phyloP scores from a whole-genome alignment of 2,888 invertebrate genomes.

The Pachymerium ferrugineum region DNA sequence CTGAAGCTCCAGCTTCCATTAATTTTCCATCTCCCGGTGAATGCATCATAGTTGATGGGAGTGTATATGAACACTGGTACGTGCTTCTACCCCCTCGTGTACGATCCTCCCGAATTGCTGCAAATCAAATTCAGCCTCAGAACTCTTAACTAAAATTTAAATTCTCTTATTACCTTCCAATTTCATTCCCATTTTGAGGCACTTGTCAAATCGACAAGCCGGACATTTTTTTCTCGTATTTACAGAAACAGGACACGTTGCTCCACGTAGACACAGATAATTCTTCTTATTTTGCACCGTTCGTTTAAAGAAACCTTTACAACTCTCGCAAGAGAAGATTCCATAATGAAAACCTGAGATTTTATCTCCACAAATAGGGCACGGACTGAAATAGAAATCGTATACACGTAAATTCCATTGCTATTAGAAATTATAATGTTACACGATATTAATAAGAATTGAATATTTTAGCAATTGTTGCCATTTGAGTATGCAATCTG shows the following conservation, averaged over 20 bases:
- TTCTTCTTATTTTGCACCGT: slow-evolving; percentile 98
- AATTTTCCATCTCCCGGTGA: slow-evolving; percentile 35
- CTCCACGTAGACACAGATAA: slow-evolving; percentile 86
- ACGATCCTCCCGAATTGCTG: slow-evolving; percentile 88
- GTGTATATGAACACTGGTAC: slow-evolving; percentile 87
- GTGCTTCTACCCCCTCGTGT: slow-evolving; percentile 93
- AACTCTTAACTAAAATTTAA: background rate
- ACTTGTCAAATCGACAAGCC: slow-evolving; percentile 93
- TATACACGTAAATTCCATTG: no score
- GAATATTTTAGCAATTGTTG: no score
- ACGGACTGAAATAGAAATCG: slow-evolving; percentile 70
- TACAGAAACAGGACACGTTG: slow-evolving; percentile 85
- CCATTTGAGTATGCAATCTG: no score
- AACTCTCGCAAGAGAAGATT: slow-evolving; percentile 95
- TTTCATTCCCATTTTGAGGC: slow-evolving; percentile 93
- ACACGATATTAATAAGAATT: no score
- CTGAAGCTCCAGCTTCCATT: slow-evolving; percentile 41
- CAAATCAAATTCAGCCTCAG: background rate
- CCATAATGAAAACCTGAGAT: slow-evolving; percentile 97
- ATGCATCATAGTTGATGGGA: slow-evolving; percentile 56
- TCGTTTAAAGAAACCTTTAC: slow-evolving; percentile 96
- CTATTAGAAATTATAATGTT: no score
- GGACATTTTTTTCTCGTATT: slow-evolving; percentile 94
- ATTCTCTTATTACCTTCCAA: slow-evolving; percentile 64
- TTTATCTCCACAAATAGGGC: slow-evolving; percentile 91